phyloP scores from a whole-genome alignment of 2,888 invertebrate genomes.

The Matsumyia berberina region DNA sequence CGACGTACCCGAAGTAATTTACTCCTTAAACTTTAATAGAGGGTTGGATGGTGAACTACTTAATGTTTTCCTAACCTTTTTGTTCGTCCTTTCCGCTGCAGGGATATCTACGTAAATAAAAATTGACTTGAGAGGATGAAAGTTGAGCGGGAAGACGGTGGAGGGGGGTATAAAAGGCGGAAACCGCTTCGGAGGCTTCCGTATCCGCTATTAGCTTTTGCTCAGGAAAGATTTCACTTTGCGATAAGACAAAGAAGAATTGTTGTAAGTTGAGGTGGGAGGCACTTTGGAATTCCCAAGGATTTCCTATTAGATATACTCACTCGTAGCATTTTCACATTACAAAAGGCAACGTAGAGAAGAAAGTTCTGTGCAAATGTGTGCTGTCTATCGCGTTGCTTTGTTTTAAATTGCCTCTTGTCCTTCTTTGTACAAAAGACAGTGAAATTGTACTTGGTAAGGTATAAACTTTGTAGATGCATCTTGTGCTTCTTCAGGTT shows the following conservation, averaged over 20 bases:
- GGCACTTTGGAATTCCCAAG: constrained; percentile 36
- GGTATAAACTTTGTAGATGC: background rate
- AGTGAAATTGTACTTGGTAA: background rate
- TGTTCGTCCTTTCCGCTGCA: constrained; percentile 60
- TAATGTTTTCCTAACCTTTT: constrained; percentile 45
- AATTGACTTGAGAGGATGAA: constrained; percentile 26
- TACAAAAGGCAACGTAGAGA: constrained; percentile 16
- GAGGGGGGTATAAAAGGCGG: constrained; percentile 38
- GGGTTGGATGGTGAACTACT: constrained; percentile 68
- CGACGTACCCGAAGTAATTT: constrained; percentile 59
- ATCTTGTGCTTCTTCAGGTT: background rate
- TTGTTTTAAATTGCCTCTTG: constrained; percentile 40
- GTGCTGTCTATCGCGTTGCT: constrained; percentile 1
- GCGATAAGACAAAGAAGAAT: constrained; percentile 67
- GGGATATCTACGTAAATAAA: constrained; percentile 66
- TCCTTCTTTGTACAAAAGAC: background rate
- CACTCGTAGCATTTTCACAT: constrained; percentile 1
- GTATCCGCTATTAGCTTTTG: constrained; percentile 67
- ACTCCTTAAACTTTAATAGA: constrained; percentile 73
- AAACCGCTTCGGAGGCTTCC: constrained; percentile 71
- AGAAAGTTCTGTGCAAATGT: constrained; percentile 9
- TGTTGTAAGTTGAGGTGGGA: constrained; percentile 2
- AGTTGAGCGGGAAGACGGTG: constrained; percentile 6
- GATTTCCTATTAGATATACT: constrained; percentile 14
- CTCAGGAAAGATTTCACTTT: constrained; percentile 58